Percentiles rank a stretch among this genome's conserved stretches.
These are phyloP conservation scores for Cotesia congregata DNA, from an alignment of 2,888 invertebrate species.

Conservation along the genomic window DNA sequence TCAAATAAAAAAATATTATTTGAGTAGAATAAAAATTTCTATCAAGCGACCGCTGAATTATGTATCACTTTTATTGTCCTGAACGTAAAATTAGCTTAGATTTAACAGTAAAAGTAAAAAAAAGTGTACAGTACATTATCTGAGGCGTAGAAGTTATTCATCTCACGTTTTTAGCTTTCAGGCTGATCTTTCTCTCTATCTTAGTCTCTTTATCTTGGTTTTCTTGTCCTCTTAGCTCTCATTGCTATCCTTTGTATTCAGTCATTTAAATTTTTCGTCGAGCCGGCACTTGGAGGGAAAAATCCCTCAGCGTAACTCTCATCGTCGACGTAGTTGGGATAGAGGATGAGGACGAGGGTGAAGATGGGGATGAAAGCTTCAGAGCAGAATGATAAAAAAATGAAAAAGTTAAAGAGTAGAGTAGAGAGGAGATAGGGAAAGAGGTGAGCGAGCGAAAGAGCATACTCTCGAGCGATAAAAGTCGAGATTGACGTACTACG, in stretches of 20 bases:
- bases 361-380: not conserved
- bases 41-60: no score
- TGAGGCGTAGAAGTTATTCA: not conserved
- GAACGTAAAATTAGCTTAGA: not conserved
- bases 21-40: no score
- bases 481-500: slow-evolving; percentile 5
- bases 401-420: not conserved
- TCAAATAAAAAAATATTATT: no score
- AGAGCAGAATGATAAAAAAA: not conserved
- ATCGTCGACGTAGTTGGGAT: not conserved
- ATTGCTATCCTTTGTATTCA: not conserved
- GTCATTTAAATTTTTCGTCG: slow-evolving; percentile 18
- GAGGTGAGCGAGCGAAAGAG: not conserved
- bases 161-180: slow-evolving; percentile 17
- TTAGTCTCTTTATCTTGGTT: not conserved
- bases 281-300: slow-evolving; percentile 2
- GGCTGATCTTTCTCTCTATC: not conserved
- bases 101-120: not conserved
- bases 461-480: slow-evolving; percentile 16
- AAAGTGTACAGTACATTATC: not conserved
- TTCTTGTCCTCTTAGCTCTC: not conserved
- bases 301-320: slow-evolving; percentile 13
- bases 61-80: no score
- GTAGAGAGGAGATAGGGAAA: no score
- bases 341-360: not conserved